These are phyloP conservation scores for Coregonus clupeaformis DNA, from an alignment of 2,113 vertebrate species.

Conservation along the genomic window DNA sequence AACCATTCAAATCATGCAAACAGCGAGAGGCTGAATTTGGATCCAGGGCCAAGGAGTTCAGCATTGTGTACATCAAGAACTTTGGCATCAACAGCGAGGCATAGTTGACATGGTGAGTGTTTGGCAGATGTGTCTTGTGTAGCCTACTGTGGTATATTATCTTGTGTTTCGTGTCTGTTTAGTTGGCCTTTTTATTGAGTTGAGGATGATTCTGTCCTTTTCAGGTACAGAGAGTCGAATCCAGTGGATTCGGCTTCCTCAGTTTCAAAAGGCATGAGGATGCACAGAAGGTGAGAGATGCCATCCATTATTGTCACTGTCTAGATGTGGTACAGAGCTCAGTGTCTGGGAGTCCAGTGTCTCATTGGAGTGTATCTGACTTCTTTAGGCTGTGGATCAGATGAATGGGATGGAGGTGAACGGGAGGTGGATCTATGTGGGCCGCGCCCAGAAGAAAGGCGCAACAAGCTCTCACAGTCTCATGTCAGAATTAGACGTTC, in stretches of 20 bases:
- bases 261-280: slow-evolving; percentile 98
- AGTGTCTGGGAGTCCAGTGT: no score
- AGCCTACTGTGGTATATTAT: no score
- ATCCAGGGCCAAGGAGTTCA: slow-evolving; percentile 95
- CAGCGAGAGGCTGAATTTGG: slow-evolving; percentile 96
- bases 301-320: no score
- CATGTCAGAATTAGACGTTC: no score
- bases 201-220: no score
- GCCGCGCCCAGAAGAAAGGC: slow-evolving; percentile 96
- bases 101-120: slow-evolving; percentile 58
- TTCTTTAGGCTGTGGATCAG: slow-evolving; percentile 81
- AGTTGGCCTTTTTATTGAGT: no score
- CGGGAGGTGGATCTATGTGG: slow-evolving; percentile 94
- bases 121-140: slow-evolving; percentile 85
- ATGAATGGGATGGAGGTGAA: slow-evolving; percentile 99
- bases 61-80: slow-evolving; percentile 97
- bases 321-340: no score
- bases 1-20: slow-evolving; percentile 90
- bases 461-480: slow-evolving; percentile 35
- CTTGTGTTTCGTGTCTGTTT: no score
- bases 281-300: slow-evolving; percentile 82
- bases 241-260: slow-evolving; percentile 97
- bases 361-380: no score
- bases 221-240: slow-evolving; percentile 90
- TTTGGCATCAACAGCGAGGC: slow-evolving; percentile 92